Evolutionary conservation across 2,113 vertebrate species (phyloP), one percentile per base, ranked within the genome.

Genomic region (Passer domesticus): DNA sequence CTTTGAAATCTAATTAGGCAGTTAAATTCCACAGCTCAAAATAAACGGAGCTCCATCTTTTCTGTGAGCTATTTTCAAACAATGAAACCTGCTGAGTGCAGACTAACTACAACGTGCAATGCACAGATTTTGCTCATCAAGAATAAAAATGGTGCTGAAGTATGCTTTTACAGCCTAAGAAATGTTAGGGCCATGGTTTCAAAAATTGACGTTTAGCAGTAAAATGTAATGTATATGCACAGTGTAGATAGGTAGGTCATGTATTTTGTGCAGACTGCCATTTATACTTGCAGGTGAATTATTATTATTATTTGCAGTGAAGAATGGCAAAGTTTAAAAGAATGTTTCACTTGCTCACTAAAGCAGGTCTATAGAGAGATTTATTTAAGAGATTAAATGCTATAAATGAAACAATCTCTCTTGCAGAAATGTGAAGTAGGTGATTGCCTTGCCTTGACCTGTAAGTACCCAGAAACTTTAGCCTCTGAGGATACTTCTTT

Each of bases 41-140:
- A 94, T 96, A 96, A 94, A 85, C 0, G 0, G 46, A 92, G 83
- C 88, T 90, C 64, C 92, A 89, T 94, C 90, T 95, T 96, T 92
- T 70, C 91, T 83, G n/a, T 88, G 88, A 95, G 94, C 84, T 94
- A 49, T 94, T 96, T 97, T 93, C 88, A 94, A 96, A 94, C 93
- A 96, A 96, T 92, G 87, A 95, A 96, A 95, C 94, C 97, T 97
- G 83, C 73, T 89, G 83, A 95, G 94, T 66, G 24, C 82, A 89
- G 87, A 84, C 69, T 83, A 87, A 82, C 89, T 80, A 24, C 90
- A 89, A 78, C 15, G 4, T 50, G 68, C 85, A 78, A 47, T 0
- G 47, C 63, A 60, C 89, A 88, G 44, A 74, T 92, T 90, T 90
- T 80, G 44, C 80, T 91, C 82, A 90, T 95, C 90, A 86, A 95